phyloP scores from a whole-genome alignment of 2,113 vertebrate species.

The Trogon surrucura region DNA sequence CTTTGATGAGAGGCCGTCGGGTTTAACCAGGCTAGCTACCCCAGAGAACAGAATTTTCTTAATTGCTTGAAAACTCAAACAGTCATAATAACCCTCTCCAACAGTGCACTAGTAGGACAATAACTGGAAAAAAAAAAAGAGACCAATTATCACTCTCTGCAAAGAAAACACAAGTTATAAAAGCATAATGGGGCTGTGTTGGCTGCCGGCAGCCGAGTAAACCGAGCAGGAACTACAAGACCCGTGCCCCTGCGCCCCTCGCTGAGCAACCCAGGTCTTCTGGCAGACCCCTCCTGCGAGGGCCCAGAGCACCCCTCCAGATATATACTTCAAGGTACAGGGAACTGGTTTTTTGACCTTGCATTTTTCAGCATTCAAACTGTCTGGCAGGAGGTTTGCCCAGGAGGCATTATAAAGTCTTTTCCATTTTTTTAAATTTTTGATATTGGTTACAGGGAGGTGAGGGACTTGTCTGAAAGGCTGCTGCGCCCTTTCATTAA shows the following conservation, averaged over 20 bases:
- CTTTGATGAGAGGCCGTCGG: not conserved
- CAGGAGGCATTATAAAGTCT: not conserved
- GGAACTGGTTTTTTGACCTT: not conserved
- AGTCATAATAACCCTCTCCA: not conserved
- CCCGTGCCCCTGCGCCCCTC: not conserved
- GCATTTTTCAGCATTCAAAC: not conserved
- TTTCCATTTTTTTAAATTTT: not conserved
- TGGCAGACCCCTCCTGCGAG: not conserved
- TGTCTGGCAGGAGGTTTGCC: not conserved
- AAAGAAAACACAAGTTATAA: not conserved
- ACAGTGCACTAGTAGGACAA: not conserved
- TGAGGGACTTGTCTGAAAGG: not conserved
- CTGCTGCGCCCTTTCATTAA: not conserved
- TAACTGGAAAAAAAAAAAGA: not conserved
- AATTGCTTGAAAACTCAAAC: not conserved
- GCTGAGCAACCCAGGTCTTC: too few species aligned
- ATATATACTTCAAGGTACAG: not conserved
- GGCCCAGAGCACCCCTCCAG: not conserved
- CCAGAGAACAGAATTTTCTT: not conserved
- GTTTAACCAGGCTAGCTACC: not conserved
- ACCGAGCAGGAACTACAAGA: not conserved
- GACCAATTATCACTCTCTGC: not conserved
- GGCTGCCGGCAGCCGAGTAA: slow-evolving; percentile 11
- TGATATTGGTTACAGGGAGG: not conserved
- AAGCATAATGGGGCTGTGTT: not conserved